These are phyloP conservation scores for Rhynchotus rufescens DNA, from an alignment of 2,797 vertebrate species.

Conservation along the genomic window DNA sequence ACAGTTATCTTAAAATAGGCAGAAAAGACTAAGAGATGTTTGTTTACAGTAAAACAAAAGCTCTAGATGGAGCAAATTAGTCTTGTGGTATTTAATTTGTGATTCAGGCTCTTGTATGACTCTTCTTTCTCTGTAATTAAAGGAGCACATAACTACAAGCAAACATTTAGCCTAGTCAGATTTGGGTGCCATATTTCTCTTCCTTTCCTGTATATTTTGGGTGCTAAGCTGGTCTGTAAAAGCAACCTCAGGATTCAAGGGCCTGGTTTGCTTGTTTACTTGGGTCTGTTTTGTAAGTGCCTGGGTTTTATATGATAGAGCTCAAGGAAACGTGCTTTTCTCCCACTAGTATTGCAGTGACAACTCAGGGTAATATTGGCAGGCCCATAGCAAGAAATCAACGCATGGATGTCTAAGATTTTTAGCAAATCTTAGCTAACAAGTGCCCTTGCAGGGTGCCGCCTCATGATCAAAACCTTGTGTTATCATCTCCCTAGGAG, in stretches of 20 bases:
- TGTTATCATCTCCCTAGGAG: conserved; percentile 26
- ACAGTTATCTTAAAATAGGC: conserved; percentile 28
- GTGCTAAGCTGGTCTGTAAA: neutral
- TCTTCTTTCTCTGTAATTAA: conserved; percentile 34
- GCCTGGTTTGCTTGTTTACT: rapidly evolving
- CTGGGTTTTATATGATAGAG: neutral
- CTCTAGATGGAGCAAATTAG: conserved; percentile 36
- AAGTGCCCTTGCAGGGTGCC: conserved; percentile 4
- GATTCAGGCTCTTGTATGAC: conserved; percentile 37
- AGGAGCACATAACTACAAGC: neutral
- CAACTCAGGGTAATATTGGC: neutral
- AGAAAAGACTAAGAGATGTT: conserved; percentile 3
- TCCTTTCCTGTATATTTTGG: neutral
- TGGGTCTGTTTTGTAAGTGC: neutral
- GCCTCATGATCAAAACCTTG: conserved; percentile 43
- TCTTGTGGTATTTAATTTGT: conserved; percentile 35
- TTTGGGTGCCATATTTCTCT: neutral
- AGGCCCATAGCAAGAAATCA: neutral
- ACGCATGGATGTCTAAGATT: neutral
- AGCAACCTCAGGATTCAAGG: neutral
- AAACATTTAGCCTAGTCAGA: conserved; percentile 23
- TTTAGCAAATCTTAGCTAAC: neutral
- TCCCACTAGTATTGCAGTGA: neutral
- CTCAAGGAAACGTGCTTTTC: neutral
- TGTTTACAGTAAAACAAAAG: conserved; percentile 59